Evolutionary conservation across 2,888 invertebrate species (phyloP), one percentile per base, ranked within the genome.

Genomic region (Stenotaenia linearis): DNA sequence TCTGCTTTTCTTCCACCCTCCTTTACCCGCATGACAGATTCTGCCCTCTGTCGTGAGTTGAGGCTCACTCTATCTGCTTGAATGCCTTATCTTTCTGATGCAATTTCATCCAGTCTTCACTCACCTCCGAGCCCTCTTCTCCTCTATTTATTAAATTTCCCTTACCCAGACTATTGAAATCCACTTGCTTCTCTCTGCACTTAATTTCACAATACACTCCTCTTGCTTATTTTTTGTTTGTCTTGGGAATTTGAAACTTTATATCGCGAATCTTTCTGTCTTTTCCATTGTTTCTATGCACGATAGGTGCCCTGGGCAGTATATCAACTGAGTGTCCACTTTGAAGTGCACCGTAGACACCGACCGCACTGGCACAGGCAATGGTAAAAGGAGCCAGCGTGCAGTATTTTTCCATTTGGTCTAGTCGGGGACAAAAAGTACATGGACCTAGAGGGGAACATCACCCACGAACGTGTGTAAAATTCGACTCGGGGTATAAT

Each of bases 101-200:
- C 69, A 69, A 69, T 69, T 69, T 69, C 69, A 69, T 69, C 69
- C 69, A 69, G 69, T 69, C 69, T 69, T 69, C 69, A 69, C 69
- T 69, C 69, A 69, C 69, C 69, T 23, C n/a, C 69, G 25, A 69
- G 69, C 69, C 69, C 69, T 69, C 69, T 69, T 69, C 69, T 28
- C n/a, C 69, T 69, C 69, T 28, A 69, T 69, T 69, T 69, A 69
- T 69, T 69, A 69, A 69, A 69, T 69, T 69, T 28, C 25, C 25
- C 69, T 12, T 69, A 10, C 25, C 25, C 10, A 12, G 69, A 69
- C 23, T 25, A 69, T 69, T 69, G 69, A 69, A 69, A 69, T 25
- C 69, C 25, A 69, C 25, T 69, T 28, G 23, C 61, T 23, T 23
- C 69, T 69, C 9, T 23, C 28, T n/a, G n/a, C 7, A 69, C 69